These are phyloP conservation scores for Megalonaias nervosa DNA, from an alignment of 1,140 invertebrate genomes.

Conservation along the genomic window DNA sequence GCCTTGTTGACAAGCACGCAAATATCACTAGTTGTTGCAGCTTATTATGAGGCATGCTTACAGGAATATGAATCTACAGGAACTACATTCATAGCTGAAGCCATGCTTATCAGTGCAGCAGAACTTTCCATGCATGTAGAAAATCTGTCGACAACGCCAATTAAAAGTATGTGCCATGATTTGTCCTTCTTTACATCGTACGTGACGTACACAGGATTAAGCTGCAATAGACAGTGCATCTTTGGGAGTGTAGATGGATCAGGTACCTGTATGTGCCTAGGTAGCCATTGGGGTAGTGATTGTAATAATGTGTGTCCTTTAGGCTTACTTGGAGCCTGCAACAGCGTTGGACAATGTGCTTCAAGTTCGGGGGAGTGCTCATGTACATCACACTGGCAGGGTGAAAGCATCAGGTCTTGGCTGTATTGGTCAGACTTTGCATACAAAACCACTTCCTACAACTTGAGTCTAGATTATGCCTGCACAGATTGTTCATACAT, in stretches of 20 bases:
- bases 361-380: slow-evolving; percentile 24
- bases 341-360: slow-evolving; percentile 35
- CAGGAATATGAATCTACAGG: slow-evolving; percentile 25
- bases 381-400: slow-evolving; percentile 35
- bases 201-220: slow-evolving; percentile 15
- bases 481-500: slow-evolving; percentile 39
- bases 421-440: not conserved
- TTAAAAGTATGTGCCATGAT: slow-evolving; percentile 19
- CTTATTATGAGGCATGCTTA: slow-evolving; percentile 29
- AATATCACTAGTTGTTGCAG: not conserved
- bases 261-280: slow-evolving; percentile 38
- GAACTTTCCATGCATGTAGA: slow-evolving; percentile 21
- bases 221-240: slow-evolving; percentile 18
- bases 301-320: slow-evolving; percentile 41
- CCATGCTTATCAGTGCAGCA: slow-evolving; percentile 16
- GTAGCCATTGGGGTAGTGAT: slow-evolving; percentile 34
- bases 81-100: slow-evolving; percentile 18
- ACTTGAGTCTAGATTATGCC: slow-evolving; percentile 25
- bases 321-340: slow-evolving; percentile 31
- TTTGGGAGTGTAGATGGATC: slow-evolving; percentile 34
- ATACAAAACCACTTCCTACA: not conserved
- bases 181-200: slow-evolving; percentile 14
- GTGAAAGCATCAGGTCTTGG: slow-evolving; percentile 20
- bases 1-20: not conserved
- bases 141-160: slow-evolving; percentile 11